Percentiles rank a stretch among this genome's conserved stretches.
These are phyloP conservation scores for Vireo altiloquus DNA, from an alignment of 2,113 vertebrate species.

Conservation along the genomic window DNA sequence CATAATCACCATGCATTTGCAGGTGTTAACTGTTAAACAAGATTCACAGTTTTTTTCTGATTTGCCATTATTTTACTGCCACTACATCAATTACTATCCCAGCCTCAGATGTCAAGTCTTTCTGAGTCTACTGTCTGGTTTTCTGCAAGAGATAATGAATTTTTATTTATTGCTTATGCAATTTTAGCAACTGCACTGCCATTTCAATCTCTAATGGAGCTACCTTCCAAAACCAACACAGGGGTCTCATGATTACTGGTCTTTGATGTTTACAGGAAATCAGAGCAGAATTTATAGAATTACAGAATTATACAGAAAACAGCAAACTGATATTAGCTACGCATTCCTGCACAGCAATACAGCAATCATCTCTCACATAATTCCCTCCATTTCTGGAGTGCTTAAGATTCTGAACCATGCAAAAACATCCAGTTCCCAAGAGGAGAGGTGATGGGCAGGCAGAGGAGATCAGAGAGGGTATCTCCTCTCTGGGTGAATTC, in stretches of 20 bases:
- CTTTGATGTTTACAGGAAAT: background rate
- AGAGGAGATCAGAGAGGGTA: background rate
- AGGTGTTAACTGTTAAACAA: background rate
- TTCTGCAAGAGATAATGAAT: background rate
- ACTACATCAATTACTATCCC: background rate
- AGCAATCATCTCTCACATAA: background rate
- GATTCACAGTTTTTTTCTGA: background rate
- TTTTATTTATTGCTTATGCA: background rate
- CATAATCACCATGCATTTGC: background rate
- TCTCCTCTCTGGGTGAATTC: background rate
- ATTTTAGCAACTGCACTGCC: background rate
- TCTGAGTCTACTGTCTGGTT: background rate
- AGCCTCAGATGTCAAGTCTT: background rate
- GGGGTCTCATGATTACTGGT: background rate
- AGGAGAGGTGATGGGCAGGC: background rate
- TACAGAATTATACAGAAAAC: background rate
- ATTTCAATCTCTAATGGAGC: background rate
- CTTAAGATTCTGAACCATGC: background rate
- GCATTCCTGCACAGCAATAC: background rate
- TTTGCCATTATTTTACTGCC: background rate
- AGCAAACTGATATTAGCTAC: background rate
- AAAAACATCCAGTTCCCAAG: background rate
- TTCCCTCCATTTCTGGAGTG: background rate
- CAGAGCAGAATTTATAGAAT: background rate
- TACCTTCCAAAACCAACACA: background rate